phyloP scores from a whole-genome alignment of 2,113 vertebrate genomes.

The Hemiscyllium ocellatum region DNA sequence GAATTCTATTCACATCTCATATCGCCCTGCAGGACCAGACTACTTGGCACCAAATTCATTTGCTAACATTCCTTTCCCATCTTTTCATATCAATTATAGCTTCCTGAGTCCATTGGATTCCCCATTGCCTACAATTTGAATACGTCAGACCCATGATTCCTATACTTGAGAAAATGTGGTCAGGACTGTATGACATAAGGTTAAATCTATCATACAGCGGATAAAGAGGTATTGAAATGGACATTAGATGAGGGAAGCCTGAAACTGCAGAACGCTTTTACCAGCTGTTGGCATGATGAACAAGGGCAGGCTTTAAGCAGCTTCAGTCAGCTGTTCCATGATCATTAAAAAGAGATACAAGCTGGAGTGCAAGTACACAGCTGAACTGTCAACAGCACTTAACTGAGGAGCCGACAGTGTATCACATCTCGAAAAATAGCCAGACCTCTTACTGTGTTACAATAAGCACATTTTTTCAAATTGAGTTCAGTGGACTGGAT shows the following conservation, averaged over 20 bases:
- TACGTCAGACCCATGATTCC: background rate
- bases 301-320: too few species aligned
- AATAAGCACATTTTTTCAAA: background rate
- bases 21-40: background rate
- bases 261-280: background rate
- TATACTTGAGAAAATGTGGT: background rate
- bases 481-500: background rate
- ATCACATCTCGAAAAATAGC: background rate
- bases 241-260: background rate
- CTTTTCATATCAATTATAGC: background rate
- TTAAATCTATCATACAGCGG: background rate
- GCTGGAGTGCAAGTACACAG: background rate
- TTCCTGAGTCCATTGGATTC: background rate
- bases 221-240: background rate
- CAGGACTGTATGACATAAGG: background rate
- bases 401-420: background rate
- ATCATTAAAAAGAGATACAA: background rate
- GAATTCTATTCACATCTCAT: background rate
- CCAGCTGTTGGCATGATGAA: background rate
- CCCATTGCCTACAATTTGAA: background rate
- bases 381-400: background rate
- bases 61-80: slow-evolving; percentile 11
- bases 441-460: background rate
- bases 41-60: background rate
- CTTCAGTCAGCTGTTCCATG: background rate